A percentile compares a stretch with the other conserved stretches of the same genome.
phyloP scores from a whole-genome alignment of 2,113 vertebrate species.

The Oxyura jamaicensis region DNA sequence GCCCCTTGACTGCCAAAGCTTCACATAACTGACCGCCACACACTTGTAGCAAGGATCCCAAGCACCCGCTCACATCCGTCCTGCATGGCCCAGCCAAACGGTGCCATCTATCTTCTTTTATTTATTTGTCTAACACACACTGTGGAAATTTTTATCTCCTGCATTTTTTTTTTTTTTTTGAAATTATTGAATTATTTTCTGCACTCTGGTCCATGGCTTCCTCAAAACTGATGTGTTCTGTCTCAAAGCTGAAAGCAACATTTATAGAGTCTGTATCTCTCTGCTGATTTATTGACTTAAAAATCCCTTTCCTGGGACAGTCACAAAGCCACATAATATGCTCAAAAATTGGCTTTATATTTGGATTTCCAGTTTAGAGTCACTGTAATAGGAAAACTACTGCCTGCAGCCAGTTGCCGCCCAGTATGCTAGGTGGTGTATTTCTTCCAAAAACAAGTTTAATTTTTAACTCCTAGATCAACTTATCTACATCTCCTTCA shows the following conservation, averaged over 20 bases:
- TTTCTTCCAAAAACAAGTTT: not conserved
- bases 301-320: not conserved
- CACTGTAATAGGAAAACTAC: not conserved
- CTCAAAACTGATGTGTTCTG: not conserved
- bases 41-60: not conserved
- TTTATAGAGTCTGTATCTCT: not conserved
- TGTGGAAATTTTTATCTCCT: fast-evolving
- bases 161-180: not conserved
- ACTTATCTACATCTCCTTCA: not conserved
- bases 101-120: too few species aligned
- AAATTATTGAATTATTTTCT: not conserved
- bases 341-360: not conserved
- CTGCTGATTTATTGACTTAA: not conserved
- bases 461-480: not conserved
- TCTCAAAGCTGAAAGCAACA: not conserved
- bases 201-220: fast-evolving
- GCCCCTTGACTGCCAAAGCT: fast-evolving
- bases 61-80: fast-evolving
- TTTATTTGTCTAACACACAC: not conserved
- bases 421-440: fast-evolving
- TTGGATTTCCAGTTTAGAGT: not conserved
- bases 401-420: not conserved
- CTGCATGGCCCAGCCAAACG: not conserved
- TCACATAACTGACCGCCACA: fast-evolving
- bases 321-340: not conserved